A percentile compares a stretch with the other conserved stretches of the same genome.
Evolutionary conservation across 2,797 vertebrate species (phyloP).

Genomic region (Coilia nasus): DNA sequence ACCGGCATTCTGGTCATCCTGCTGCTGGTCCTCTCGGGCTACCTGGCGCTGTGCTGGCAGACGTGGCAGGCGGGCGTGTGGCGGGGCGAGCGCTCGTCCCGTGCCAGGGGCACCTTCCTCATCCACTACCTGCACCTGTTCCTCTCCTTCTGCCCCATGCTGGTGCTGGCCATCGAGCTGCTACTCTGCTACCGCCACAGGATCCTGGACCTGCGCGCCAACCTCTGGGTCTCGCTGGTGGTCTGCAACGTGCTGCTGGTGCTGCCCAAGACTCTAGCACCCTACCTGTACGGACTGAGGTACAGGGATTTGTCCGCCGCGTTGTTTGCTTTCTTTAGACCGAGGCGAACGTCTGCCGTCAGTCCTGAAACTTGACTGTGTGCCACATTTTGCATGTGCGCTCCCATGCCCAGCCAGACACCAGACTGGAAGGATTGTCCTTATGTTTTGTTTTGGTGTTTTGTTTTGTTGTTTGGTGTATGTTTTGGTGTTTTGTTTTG

Average conservation of each 20-base stretch:
- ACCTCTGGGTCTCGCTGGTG: conserved; percentile 72
- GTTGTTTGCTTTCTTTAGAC: conserved; percentile 67
- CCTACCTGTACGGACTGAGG: conserved; percentile 77
- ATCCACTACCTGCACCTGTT: conserved; percentile 79
- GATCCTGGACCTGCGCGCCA: conserved; percentile 57
- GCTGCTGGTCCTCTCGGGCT: conserved; percentile 71
- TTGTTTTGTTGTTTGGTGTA: not conserved
- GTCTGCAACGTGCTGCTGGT: conserved; percentile 76
- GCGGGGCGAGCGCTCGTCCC: conserved; percentile 65
- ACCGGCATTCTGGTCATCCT: conserved; percentile 68
- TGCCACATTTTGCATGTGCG: not conserved
- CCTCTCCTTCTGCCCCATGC: conserved; percentile 76
- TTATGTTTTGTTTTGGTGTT: not conserved
- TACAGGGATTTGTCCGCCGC: conserved; percentile 75
- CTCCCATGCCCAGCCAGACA: not conserved
- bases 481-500: not conserved
- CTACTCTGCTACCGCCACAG: conserved; percentile 61
- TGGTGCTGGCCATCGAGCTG: conserved; percentile 70
- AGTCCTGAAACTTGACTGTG: conserved; percentile 56
- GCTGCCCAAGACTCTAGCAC: conserved; percentile 77
- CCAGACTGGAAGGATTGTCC: not conserved
- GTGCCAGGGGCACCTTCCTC: conserved; percentile 78
- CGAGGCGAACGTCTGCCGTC: conserved; percentile 59
- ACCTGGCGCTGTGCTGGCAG: conserved; percentile 71
- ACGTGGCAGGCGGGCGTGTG: conserved; percentile 70